A percentile compares a stretch with the other conserved stretches of the same genome.
Conservation (phyloP, 2,797 vertebrate species). For the Sternotherus odoratus region DNA sequence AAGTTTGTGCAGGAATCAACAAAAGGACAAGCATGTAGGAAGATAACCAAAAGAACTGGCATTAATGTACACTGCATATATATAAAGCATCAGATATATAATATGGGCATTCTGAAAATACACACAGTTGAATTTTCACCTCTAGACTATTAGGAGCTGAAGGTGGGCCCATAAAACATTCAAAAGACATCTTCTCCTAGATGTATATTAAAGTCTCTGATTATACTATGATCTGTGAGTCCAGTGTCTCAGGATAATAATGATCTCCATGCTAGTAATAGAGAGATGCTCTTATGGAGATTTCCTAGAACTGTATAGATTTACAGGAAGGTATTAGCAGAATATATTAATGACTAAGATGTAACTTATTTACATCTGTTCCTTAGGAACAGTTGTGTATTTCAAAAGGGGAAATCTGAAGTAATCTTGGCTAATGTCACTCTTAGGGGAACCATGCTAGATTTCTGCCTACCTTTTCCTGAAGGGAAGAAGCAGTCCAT, state of each 20-base stretch:
- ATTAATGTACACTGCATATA: background rate
- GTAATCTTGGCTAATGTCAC: constrained; percentile 63
- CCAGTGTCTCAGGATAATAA: constrained; percentile 35
- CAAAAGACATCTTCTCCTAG: background rate
- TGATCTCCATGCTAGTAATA: constrained; percentile 42
- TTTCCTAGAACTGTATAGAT: constrained; percentile 3
- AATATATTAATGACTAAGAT: constrained; percentile 32
- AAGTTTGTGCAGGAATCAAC: background rate
- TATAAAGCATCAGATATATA: background rate
- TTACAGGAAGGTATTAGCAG: constrained; percentile 59
- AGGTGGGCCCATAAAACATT: background rate
- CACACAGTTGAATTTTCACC: background rate
- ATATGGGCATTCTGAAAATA: background rate
- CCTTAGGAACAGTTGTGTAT: background rate
- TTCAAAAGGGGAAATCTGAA: constrained; percentile 27
- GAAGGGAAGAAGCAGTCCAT: constrained; percentile 93
- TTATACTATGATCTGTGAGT: background rate
- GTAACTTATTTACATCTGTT: background rate
- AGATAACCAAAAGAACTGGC: background rate
- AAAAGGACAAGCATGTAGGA: background rate
- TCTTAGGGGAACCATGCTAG: constrained; percentile 19
- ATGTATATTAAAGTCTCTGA: background rate
- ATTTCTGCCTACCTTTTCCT: constrained; percentile 86
- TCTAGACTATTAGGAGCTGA: background rate
- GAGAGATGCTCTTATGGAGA: constrained; percentile 32